Evolutionary conservation across 2,797 vertebrate species (phyloP).

Genomic region (Toxotes lorentzi): DNA sequence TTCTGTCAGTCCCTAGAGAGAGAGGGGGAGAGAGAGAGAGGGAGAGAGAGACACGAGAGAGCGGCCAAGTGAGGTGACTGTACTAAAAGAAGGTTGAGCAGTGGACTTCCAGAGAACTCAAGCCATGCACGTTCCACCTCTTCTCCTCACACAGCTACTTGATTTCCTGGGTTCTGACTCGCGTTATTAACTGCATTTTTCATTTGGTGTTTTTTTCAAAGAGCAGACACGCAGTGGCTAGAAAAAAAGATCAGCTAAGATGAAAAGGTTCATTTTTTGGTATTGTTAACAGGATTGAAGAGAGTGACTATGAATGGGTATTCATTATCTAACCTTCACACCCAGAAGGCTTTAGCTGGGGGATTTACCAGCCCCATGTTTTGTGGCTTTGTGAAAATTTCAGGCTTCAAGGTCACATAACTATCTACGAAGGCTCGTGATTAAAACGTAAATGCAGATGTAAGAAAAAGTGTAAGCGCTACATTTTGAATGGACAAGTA

Average conservation of each 20-base stretch:
- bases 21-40: constrained; percentile 57
- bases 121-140: constrained; percentile 46
- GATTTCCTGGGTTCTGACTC: constrained; percentile 41
- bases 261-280: constrained; percentile 54
- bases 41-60: constrained; percentile 51
- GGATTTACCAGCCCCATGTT: constrained; percentile 67
- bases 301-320: constrained; percentile 41
- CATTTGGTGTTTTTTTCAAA: constrained; percentile 24
- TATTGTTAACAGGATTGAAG: constrained; percentile 51
- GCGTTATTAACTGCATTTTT: constrained; percentile 34
- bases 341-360: constrained; percentile 62
- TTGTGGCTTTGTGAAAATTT: constrained; percentile 68
- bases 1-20: constrained; percentile 93
- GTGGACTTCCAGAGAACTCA: constrained; percentile 67
- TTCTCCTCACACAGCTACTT: constrained; percentile 38
- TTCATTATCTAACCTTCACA: constrained; percentile 79
- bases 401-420: constrained; percentile 72
- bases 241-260: constrained; percentile 21
- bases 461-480: constrained; percentile 21
- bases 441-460: constrained; percentile 63
- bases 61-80: constrained; percentile 88
- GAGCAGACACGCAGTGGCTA: background rate
- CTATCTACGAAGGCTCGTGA: constrained; percentile 49
- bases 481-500: constrained; percentile 27
- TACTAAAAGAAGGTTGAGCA: constrained; percentile 91